Conservation (phyloP, 2,797 vertebrate genomes). For the Eidolon dupreanum region DNA sequence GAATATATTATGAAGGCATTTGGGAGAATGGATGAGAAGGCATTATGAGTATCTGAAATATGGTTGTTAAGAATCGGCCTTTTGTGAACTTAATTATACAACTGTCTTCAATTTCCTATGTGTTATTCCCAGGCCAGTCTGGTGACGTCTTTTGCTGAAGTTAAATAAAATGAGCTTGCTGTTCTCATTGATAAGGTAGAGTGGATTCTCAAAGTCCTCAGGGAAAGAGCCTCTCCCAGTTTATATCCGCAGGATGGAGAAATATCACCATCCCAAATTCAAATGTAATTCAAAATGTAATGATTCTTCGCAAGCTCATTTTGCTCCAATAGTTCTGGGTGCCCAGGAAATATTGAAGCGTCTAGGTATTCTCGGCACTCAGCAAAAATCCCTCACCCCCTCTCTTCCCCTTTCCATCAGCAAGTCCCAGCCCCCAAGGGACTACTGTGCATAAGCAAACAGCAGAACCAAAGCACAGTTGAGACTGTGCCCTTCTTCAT, state of each 20-base stretch:
- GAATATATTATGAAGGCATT: conserved; percentile 85
- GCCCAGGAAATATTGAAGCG: not conserved
- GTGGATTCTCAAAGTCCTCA: not conserved
- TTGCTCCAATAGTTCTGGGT: not conserved
- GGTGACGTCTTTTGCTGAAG: conserved; percentile 81
- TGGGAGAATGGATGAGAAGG: conserved; percentile 84
- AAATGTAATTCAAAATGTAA: not conserved
- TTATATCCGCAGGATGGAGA: not conserved
- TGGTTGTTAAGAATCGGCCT: conserved; percentile 83
- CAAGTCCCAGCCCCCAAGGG: accelerated
- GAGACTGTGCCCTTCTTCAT: not conserved
- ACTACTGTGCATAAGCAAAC: not conserved
- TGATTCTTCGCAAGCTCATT: not conserved
- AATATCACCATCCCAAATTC: not conserved
- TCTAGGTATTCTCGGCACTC: not conserved
- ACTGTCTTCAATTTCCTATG: conserved; percentile 84
- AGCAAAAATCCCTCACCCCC: not conserved
- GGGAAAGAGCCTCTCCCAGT: not conserved
- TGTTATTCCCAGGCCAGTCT: conserved; percentile 82
- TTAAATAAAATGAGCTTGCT: conserved; percentile 56
- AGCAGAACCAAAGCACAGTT: not conserved
- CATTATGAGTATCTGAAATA: conserved; percentile 84
- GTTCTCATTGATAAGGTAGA: not conserved
- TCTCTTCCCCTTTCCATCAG: not conserved
- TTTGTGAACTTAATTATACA: conserved; percentile 87